These are phyloP conservation scores for Catamblyrhynchus diadema DNA, from an alignment of 2,797 vertebrate genomes.

Conservation along the genomic window DNA sequence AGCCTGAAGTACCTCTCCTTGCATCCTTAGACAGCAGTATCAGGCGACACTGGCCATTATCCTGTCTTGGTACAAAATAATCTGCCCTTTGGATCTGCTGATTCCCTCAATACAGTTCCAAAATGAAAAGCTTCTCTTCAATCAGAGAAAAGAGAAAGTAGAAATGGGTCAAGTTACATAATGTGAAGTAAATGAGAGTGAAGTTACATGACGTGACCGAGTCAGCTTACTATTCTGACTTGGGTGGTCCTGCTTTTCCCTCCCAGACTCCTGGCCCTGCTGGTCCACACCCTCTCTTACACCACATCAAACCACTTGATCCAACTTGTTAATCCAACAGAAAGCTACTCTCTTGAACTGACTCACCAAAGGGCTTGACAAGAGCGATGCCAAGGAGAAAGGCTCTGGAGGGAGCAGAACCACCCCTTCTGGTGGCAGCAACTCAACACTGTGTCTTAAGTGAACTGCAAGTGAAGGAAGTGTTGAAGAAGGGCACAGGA, in stretches of 20 bases:
- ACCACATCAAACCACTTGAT: constrained; percentile 54
- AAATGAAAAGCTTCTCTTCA: neutral
- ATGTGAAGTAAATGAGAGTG: neutral
- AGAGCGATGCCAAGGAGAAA: neutral
- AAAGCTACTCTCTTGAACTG: constrained; percentile 21
- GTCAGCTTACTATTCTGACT: neutral
- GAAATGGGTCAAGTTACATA: neutral
- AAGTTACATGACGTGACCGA: neutral
- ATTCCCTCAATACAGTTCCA: neutral
- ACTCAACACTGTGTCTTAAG: neutral
- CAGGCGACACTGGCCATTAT: neutral
- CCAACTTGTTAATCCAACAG: constrained; percentile 35
- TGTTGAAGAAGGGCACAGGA: rapidly evolving
- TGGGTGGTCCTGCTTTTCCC: constrained; percentile 47
- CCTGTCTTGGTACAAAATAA: neutral
- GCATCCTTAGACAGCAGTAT: neutral
- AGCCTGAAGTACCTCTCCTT: neutral
- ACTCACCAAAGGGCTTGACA: constrained; percentile 31
- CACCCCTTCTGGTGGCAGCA: neutral
- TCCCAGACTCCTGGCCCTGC: neutral
- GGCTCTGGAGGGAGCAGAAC: neutral
- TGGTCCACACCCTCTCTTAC: constrained; percentile 51
- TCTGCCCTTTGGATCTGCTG: neutral
- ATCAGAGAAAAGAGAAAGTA: neutral
- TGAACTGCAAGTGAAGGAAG: neutral